These are phyloP conservation scores for Drosophila ercepeae DNA, from an alignment of 1,140 invertebrate species.

Conservation along the genomic window DNA sequence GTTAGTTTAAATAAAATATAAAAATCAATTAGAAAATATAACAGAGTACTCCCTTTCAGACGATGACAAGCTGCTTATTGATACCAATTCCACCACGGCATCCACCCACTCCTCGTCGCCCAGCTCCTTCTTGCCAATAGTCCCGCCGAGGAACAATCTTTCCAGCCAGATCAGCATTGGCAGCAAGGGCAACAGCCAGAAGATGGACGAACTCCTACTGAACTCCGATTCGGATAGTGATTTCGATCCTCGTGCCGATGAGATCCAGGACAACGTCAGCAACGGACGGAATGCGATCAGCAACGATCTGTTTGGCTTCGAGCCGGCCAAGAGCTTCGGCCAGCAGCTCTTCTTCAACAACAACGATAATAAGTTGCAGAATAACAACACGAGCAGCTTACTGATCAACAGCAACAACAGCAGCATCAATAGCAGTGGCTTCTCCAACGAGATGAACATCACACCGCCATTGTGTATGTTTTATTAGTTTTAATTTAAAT, in stretches of 20 bases:
- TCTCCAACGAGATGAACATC: constrained; percentile 76
- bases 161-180: constrained; percentile 85
- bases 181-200: constrained; percentile 88
- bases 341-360: constrained; percentile 82
- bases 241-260: constrained; percentile 91
- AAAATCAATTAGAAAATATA: background rate
- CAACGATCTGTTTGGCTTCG: constrained; percentile 82
- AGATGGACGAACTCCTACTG: constrained; percentile 92
- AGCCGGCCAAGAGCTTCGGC: constrained; percentile 83
- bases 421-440: constrained; percentile 69
- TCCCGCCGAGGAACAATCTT: constrained; percentile 87
- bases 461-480: constrained; percentile 88
- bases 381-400: constrained; percentile 62
- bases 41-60: constrained; percentile 54
- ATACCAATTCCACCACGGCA: constrained; percentile 74
- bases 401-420: constrained; percentile 57
- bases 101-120: constrained; percentile 67
- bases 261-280: constrained; percentile 85
- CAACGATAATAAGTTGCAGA: constrained; percentile 70
- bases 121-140: constrained; percentile 85
- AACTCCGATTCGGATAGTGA: constrained; percentile 91
- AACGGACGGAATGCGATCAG: constrained; percentile 75
- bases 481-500: background rate
- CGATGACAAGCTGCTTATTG: constrained; percentile 80
- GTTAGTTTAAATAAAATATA: constrained; percentile 25